Evolutionary conservation across 2,888 invertebrate genomes (phyloP).

Genomic region (Microplitis deprimator): DNA sequence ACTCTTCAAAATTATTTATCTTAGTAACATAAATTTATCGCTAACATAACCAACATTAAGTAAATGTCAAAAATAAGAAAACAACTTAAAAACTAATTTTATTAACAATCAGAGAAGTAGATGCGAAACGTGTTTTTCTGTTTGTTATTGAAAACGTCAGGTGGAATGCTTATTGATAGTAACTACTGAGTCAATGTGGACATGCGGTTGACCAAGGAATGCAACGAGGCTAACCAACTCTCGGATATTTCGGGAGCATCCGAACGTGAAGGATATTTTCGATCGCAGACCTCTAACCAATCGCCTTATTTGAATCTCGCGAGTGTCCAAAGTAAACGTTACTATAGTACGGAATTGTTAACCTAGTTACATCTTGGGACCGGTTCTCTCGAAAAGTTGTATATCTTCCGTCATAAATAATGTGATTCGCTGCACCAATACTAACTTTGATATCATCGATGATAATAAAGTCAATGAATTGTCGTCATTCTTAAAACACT

Average conservation of each 20-base stretch:
- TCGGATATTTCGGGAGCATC: conserved; percentile 40
- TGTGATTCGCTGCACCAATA: conserved; percentile 19
- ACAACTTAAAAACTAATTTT: neutral
- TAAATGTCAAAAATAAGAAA: neutral
- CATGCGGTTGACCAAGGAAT: conserved; percentile 27
- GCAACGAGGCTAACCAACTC: conserved; percentile 36
- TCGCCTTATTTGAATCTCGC: conserved; percentile 37
- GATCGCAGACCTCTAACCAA: conserved; percentile 33
- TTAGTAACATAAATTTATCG: neutral
- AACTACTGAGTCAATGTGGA: neutral
- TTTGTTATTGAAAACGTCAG: conserved; percentile 4
- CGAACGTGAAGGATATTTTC: conserved; percentile 42
- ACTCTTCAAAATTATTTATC: neutral
- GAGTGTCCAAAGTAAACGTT: conserved; percentile 28
- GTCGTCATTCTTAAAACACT: no score
- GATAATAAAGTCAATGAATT: no score
- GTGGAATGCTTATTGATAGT: neutral
- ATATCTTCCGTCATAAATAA: conserved; percentile 33
- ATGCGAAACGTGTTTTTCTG: neutral
- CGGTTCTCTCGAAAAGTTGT: conserved; percentile 21
- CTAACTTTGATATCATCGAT: conserved; percentile 5
- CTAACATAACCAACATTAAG: neutral
- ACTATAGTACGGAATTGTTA: conserved; percentile 20
- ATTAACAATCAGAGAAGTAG: neutral
- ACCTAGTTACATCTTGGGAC: conserved; percentile 25